Conservation (phyloP, 2,888 invertebrate species). For the Chalcosyrphus nemorum region DNA sequence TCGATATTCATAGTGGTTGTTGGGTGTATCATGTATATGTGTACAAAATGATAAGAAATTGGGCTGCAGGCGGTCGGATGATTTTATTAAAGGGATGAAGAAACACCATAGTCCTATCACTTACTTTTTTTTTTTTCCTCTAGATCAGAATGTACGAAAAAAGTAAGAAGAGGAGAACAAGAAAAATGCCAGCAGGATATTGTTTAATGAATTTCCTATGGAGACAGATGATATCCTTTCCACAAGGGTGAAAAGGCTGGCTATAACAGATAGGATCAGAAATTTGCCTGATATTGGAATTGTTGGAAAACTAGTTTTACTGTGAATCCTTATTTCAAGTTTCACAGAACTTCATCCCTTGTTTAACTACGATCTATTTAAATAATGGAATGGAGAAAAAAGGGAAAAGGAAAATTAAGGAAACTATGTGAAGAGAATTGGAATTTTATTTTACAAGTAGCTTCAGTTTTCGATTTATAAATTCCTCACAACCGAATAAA, state of each 20-base stretch:
- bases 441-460: neutral
- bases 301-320: slow-evolving; percentile 46
- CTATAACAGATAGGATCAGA: neutral
- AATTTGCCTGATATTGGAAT: slow-evolving; percentile 45
- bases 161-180: slow-evolving; percentile 13
- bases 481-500: too few species aligned
- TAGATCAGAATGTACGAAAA: neutral
- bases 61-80: slow-evolving; percentile 31
- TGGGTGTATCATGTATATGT: neutral
- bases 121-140: neutral
- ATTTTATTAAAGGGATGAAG: slow-evolving; percentile 31
- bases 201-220: slow-evolving; percentile 54
- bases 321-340: neutral
- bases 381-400: neutral
- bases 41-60: slow-evolving; percentile 38
- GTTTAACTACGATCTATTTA: neutral
- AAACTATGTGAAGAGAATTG: neutral
- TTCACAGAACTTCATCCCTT: neutral
- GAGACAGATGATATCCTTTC: slow-evolving; percentile 16
- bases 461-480: neutral
- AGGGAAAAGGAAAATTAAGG: neutral
- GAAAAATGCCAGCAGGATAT: slow-evolving; percentile 51
- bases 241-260: neutral
- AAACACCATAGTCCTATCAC: slow-evolving; percentile 25
- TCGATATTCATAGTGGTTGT: slow-evolving; percentile 46